These are phyloP conservation scores for Apocrypta bakeri DNA, from an alignment of 1,140 invertebrate species.

Conservation along the genomic window DNA sequence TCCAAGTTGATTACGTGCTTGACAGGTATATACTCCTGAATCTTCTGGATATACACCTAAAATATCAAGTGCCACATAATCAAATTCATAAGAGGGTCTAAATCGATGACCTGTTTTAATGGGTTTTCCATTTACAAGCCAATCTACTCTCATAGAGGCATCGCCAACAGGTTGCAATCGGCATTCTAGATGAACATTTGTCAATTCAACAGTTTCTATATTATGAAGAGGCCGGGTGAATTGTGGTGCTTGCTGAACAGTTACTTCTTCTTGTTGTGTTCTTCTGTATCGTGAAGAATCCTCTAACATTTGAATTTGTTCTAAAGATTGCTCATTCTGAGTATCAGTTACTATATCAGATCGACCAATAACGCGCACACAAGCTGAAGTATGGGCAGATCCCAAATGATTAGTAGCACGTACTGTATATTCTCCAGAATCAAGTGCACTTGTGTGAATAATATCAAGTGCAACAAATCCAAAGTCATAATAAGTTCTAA, in stretches of 20 bases:
- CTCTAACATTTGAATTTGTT: constrained; percentile 96
- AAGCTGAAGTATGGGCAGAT: constrained; percentile 91
- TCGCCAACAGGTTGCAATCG: constrained; percentile 95
- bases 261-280: constrained; percentile 84
- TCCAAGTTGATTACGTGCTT: constrained; percentile 92
- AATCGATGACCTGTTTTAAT: constrained; percentile 94
- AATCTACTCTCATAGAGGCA: constrained; percentile 95
- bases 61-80: constrained; percentile 96
- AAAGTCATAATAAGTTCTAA: constrained; percentile 96
- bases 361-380: constrained; percentile 87
- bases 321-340: constrained; percentile 94
- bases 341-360: constrained; percentile 94
- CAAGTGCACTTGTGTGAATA: constrained; percentile 87
- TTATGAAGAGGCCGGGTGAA: constrained; percentile 92
- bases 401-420: constrained; percentile 95
- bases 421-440: constrained; percentile 95
- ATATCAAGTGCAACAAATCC: constrained; percentile 95
- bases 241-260: constrained; percentile 86
- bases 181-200: constrained; percentile 94
- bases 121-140: constrained; percentile 95
- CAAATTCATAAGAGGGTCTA: constrained; percentile 97
- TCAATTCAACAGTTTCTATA: constrained; percentile 92
- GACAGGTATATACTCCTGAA: constrained; percentile 96
- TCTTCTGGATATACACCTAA: constrained; percentile 97
- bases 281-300: constrained; percentile 84